These are phyloP conservation scores for Megaceryle alcyon DNA, from an alignment of 2,797 vertebrate species.

Conservation along the genomic window DNA sequence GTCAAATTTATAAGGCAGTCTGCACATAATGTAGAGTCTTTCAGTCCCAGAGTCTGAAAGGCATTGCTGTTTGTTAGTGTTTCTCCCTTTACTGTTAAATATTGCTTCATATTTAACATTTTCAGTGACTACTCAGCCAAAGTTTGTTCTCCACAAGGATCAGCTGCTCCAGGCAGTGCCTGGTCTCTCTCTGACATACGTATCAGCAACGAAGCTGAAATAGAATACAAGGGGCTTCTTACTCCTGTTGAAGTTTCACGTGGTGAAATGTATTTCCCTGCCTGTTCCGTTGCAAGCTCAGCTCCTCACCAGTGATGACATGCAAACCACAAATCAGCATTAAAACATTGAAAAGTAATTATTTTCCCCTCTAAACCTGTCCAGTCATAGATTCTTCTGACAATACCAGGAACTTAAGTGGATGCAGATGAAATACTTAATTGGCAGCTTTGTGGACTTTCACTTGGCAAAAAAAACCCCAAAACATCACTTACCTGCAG, in stretches of 20 bases:
- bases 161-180: not conserved
- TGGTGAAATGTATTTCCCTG: too few species aligned
- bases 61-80: not conserved
- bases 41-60: not conserved
- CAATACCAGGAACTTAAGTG: not conserved
- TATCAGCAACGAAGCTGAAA: not conserved
- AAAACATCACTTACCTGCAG: not conserved
- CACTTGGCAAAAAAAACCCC: not conserved
- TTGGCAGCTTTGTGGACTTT: not conserved
- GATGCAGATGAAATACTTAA: not conserved
- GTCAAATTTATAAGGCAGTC: not conserved
- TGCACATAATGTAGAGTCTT: not conserved
- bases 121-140: not conserved
- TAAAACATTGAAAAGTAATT: not conserved
- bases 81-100: not conserved
- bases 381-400: not conserved
- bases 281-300: too few species aligned
- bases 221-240: not conserved
- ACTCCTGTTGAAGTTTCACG: too few species aligned
- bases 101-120: not conserved
- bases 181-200: not conserved
- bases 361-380: not conserved
- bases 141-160: not conserved
- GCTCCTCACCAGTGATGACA: too few species aligned
- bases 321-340: not conserved